phyloP scores from a whole-genome alignment of 1,140 invertebrate genomes.

The Littorina saxatilis region DNA sequence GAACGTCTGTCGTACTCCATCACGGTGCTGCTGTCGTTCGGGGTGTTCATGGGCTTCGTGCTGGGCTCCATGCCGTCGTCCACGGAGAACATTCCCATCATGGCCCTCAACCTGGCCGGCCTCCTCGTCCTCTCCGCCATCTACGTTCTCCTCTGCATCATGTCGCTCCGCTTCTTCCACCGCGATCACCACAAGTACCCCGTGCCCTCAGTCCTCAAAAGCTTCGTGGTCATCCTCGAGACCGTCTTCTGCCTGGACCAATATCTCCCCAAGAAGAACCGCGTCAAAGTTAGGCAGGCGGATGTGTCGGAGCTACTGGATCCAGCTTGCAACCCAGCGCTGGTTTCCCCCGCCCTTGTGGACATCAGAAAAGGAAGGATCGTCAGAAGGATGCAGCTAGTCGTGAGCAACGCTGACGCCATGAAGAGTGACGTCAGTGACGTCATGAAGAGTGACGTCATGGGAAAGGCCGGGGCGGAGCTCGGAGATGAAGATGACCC shows the following conservation, averaged over 20 bases:
- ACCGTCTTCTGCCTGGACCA: constrained; percentile 12
- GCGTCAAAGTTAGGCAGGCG: too few species aligned
- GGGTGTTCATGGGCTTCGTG: constrained; percentile 36
- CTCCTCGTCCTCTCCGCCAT: constrained; percentile 12
- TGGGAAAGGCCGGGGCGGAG: too few species aligned
- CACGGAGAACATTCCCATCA: neutral
- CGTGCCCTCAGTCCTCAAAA: neutral
- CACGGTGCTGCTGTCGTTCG: constrained; percentile 34
- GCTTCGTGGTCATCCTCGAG: constrained; percentile 1
- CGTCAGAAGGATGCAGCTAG: too few species aligned
- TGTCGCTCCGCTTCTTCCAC: constrained; percentile 28
- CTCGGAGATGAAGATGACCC: too few species aligned
- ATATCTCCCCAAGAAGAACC: too few species aligned
- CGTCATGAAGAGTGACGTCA: too few species aligned
- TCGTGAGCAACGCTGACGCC: too few species aligned
- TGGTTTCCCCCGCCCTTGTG: too few species aligned
- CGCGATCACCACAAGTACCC: constrained; percentile 25
- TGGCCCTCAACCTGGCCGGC: constrained; percentile 15
- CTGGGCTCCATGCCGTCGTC: constrained; percentile 28
- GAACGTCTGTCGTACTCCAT: constrained; percentile 33
- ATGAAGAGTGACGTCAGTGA: too few species aligned
- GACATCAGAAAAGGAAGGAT: too few species aligned
- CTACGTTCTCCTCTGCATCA: constrained; percentile 30
- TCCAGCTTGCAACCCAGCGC: too few species aligned
- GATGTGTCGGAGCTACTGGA: too few species aligned